Conservation (phyloP, 2,113 vertebrate species). For the Cryptoleucopteryx plumbea region DNA sequence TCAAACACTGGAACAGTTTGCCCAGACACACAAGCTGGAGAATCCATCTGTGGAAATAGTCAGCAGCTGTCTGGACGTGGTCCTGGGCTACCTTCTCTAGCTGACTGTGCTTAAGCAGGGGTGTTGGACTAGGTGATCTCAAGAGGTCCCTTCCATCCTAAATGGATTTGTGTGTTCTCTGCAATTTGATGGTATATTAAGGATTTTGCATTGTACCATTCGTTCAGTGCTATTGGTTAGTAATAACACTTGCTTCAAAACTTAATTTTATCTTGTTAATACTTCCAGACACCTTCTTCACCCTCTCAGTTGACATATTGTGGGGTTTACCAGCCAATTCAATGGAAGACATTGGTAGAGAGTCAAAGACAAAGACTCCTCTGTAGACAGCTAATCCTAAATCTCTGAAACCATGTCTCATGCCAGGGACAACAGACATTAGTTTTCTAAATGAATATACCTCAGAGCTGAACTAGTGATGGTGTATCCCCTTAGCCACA, state of each 20-base stretch:
- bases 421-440: not conserved
- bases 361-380: not conserved
- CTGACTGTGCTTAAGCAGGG: not conserved
- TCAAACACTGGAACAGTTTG: not conserved
- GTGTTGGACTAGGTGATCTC: not conserved
- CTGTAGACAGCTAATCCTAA: not conserved
- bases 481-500: not conserved
- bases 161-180: not conserved
- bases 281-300: not conserved
- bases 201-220: not conserved
- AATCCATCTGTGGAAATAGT: not conserved
- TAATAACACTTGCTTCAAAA: not conserved
- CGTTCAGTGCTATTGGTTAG: not conserved
- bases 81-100: not conserved
- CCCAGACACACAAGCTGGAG: not conserved
- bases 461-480: not conserved
- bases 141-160: not conserved
- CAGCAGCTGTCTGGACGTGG: not conserved
- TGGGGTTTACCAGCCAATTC: not conserved
- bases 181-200: not conserved
- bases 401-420: not conserved
- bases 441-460: not conserved
- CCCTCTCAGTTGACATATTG: not conserved
- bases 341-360: not conserved
- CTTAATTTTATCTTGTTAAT: not conserved